Percentiles rank a stretch among this genome's conserved stretches.
Conservation (phyloP, 2,113 vertebrate genomes). For the Pterophyllum scalare region DNA sequence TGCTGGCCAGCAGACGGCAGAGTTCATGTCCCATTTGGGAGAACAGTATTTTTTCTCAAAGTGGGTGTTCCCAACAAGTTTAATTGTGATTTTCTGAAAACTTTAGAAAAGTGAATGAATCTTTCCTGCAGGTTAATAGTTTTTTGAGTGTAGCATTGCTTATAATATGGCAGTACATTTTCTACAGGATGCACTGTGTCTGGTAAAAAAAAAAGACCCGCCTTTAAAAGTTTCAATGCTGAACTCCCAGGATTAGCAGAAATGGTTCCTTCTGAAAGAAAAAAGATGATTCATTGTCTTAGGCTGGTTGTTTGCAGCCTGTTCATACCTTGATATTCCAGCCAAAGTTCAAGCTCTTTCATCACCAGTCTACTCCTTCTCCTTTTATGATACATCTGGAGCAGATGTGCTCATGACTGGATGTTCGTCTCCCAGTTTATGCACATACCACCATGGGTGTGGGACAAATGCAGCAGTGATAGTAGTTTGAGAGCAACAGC, state of each 20-base stretch:
- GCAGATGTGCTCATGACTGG: neutral
- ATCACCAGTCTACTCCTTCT: neutral
- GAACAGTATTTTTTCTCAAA: no score
- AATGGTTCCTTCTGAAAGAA: neutral
- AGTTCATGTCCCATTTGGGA: neutral
- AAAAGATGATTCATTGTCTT: neutral
- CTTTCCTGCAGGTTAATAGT: neutral
- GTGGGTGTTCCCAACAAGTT: no score
- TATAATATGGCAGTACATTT: neutral
- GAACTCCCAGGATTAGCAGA: no score
- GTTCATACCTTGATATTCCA: neutral
- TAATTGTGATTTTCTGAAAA: neutral
- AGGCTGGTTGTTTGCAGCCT: neutral
- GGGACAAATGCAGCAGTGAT: constrained; percentile 25
- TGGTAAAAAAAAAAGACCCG: no score
- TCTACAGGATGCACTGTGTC: neutral
- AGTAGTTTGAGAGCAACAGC: no score
- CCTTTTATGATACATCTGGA: neutral
- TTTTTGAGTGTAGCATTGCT: no score
- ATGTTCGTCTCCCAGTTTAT: neutral
- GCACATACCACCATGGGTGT: neutral
- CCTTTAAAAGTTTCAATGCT: neutral
- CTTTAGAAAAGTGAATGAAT: neutral
- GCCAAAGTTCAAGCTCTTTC: neutral
- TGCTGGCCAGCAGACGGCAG: neutral